These are phyloP conservation scores for Tetramorium bicarinatum DNA, from an alignment of 2,888 invertebrate species.

Conservation along the genomic window DNA sequence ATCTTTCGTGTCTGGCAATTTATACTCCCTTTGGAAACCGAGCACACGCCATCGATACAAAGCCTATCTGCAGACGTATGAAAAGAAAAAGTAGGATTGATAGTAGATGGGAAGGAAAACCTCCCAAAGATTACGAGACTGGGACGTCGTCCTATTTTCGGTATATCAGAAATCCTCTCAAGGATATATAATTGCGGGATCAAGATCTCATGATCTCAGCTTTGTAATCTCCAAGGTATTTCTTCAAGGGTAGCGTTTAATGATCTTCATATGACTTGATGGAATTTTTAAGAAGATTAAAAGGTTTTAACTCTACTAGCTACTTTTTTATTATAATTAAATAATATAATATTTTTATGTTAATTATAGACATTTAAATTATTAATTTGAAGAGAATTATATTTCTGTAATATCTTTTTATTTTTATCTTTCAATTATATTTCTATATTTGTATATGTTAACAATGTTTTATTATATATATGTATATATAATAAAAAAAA, in stretches of 20 bases:
- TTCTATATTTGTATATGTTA: neutral
- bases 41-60: slow-evolving; percentile 45
- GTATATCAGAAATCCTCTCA: neutral
- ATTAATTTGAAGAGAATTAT: neutral
- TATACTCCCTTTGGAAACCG: slow-evolving; percentile 62
- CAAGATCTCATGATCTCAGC: neutral
- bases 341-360: neutral
- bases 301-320: neutral
- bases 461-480: no score
- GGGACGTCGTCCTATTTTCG: slow-evolving; percentile 30
- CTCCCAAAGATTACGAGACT: slow-evolving; percentile 31
- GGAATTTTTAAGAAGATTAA: neutral
- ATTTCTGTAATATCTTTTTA: neutral
- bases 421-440: neutral
- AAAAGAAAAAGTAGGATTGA: slow-evolving; percentile 56
- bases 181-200: neutral
- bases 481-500: neutral
- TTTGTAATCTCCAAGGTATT: neutral
- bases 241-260: neutral
- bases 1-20: slow-evolving; percentile 71
- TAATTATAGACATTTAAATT: neutral
- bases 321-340: neutral
- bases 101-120: slow-evolving; percentile 60
- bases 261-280: neutral
- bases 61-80: slow-evolving; percentile 36